Evolutionary conservation across 2,888 invertebrate species (phyloP).

Genomic region (Agonum fuliginosum): DNA sequence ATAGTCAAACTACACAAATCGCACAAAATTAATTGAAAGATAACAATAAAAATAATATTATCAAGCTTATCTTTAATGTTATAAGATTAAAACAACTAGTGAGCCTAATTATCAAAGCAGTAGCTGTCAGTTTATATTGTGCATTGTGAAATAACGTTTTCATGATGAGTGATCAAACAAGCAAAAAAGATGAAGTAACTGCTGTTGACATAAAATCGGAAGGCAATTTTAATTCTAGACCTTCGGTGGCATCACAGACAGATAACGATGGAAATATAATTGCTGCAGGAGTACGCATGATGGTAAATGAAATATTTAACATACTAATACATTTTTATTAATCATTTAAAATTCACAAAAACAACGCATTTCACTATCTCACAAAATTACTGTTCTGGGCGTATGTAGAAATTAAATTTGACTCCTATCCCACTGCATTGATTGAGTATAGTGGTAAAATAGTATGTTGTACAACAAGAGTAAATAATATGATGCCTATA

Average conservation of each 20-base stretch:
- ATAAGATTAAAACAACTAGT: neutral
- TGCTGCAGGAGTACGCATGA: constrained; percentile 57
- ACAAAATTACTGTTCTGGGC: too few species aligned
- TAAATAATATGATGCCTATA: too few species aligned
- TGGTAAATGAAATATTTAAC: constrained; percentile 22
- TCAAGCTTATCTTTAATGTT: neutral
- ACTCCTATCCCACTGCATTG: too few species aligned
- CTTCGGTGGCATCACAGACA: constrained; percentile 56
- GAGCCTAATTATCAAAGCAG: neutral
- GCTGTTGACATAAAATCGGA: constrained; percentile 10
- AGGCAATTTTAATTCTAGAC: neutral
- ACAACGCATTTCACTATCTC: too few species aligned
- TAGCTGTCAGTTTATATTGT: constrained; percentile 2
- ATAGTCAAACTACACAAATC: neutral
- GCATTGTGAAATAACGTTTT: neutral
- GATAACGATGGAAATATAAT: constrained; percentile 60
- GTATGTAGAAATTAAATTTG: too few species aligned
- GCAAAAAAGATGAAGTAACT: neutral
- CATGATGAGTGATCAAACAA: constrained; percentile 10
- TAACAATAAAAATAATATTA: constrained; percentile 6
- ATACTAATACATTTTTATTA: neutral
- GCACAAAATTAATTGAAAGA: neutral
- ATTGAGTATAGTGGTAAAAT: too few species aligned
- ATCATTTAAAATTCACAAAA: too few species aligned
- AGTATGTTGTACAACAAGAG: too few species aligned